Conservation (phyloP, 1,140 invertebrate genomes). For the Drosophila saltans region DNA sequence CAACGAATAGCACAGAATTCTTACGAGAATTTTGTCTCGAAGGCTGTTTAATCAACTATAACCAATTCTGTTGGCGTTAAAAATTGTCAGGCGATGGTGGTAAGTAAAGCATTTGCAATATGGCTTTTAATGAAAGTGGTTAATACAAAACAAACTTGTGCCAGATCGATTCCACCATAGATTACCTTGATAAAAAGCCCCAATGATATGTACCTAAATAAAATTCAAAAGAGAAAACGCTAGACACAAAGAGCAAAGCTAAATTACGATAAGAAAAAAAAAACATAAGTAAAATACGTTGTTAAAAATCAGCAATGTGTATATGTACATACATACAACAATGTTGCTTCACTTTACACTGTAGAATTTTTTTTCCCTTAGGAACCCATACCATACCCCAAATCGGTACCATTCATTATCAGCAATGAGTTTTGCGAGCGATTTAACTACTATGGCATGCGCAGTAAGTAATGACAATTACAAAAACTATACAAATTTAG, state of each 20-base stretch:
- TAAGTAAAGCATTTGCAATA: constrained; percentile 58
- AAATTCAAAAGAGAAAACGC: constrained; percentile 33
- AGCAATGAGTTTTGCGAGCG: constrained; percentile 98
- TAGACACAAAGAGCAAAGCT: constrained; percentile 24
- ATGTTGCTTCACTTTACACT: too few relatives aligned
- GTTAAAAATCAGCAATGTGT: neutral
- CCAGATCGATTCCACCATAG: constrained; percentile 10
- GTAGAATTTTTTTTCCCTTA: constrained; percentile 17
- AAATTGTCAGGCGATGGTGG: constrained; percentile 39
- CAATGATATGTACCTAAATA: constrained; percentile 38
- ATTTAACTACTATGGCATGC: constrained; percentile 98
- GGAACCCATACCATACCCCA: constrained; percentile 87
- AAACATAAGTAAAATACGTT: neutral
- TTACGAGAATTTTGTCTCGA: constrained; percentile 27
- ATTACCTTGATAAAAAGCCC: constrained; percentile 61
- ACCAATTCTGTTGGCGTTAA: constrained; percentile 22
- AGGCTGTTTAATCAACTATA: constrained; percentile 26
- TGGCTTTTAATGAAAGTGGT: constrained; percentile 25
- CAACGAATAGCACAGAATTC: neutral
- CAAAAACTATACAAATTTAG: neutral
- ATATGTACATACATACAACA: neutral
- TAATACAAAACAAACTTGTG: constrained; percentile 45
- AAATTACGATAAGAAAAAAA: constrained; percentile 44
- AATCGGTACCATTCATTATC: constrained; percentile 95
- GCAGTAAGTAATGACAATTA: constrained; percentile 87